These are phyloP conservation scores for Altica lythri DNA, from an alignment of 2,888 invertebrate species.

Conservation along the genomic window DNA sequence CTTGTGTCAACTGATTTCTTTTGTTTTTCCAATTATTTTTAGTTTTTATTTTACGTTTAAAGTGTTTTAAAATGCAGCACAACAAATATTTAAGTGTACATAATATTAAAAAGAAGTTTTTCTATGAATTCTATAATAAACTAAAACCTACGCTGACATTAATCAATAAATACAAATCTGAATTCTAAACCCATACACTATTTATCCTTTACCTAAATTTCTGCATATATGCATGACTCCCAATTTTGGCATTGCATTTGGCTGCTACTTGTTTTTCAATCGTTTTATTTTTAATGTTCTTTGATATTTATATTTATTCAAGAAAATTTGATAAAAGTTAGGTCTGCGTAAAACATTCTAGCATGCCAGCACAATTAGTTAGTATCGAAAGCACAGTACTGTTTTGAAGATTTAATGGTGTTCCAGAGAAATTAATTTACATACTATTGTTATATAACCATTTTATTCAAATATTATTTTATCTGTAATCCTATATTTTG, in stretches of 20 bases:
- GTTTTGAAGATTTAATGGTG: conserved; percentile 43
- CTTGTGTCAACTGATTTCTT: too few relatives aligned
- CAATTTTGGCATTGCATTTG: conserved; percentile 58
- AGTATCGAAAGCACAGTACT: conserved; percentile 56
- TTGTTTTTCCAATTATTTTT: too few relatives aligned
- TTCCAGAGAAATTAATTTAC: conserved; percentile 44
- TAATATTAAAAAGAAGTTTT: too few relatives aligned
- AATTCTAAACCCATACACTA: conserved; percentile 45
- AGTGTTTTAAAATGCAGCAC: too few relatives aligned
- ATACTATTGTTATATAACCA: too few relatives aligned
- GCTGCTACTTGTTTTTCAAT: conserved; percentile 55
- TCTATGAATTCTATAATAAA: too few relatives aligned
- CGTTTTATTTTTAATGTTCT: conserved; percentile 41
- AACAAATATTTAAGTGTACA: too few relatives aligned
- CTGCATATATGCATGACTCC: conserved; percentile 57
- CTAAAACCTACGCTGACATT: too few relatives aligned
- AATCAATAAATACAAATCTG: too few relatives aligned
- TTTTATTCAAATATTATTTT: too few relatives aligned
- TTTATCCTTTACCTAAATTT: conserved; percentile 51
- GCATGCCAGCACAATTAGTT: conserved; percentile 58
- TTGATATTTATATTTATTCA: conserved; percentile 35
- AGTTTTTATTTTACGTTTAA: too few relatives aligned
- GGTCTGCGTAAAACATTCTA: conserved; percentile 38
- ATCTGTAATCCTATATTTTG: too few relatives aligned
- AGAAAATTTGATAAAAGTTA: conserved; percentile 32